Evolutionary conservation across 2,113 vertebrate genomes (phyloP), one percentile per base, ranked within the genome.

Genomic region (Diphyllodes magnificus): DNA sequence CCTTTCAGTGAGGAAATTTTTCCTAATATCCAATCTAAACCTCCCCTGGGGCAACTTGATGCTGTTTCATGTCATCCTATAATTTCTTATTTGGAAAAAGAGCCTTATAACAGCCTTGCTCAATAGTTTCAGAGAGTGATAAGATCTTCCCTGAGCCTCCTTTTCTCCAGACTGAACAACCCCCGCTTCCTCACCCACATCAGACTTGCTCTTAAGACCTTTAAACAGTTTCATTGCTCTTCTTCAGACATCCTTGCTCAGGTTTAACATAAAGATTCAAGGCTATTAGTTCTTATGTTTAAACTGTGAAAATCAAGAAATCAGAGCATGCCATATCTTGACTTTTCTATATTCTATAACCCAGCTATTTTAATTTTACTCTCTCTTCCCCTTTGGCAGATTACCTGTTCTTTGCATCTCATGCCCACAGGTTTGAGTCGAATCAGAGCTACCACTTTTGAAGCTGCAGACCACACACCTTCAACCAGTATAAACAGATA

Each of bases 161-260:
- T 53, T 64, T 53, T 65, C 37, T 72, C 24, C n/a, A 47, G 37
- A 9, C 24, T 59, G 24, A 59, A 23, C 24, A 49, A 13, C 7
- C 5, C 18, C 49, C 71, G 10, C 8, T 51, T 37, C 15, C 15
- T 51, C 18, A 24, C 23, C 7, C 0, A 0, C 39, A 28, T 42
- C 31, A 59, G 31, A 44, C 14, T 50, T 59, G 28, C 65, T 75
- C n/a, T 75, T 39, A 75, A 51, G 27, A 53, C 53, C 7, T 51
- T 82, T 51, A n/a, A 51, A 33, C 7, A 53, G 42, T 50, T 66
- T 60, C 10, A 45, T 8, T 45, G 23, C 60, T 53, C 23, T 59
- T 44, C 37, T 60, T 73, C 0, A 0, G 45, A 39, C 20, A 39
- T 13, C 11, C 51, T 35, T 49, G 20, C n/a, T 68, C 33, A 45